Base-by-base conservation (phyloP, 2,113 vertebrate species). In the Gavialis gangeticus region DNA sequence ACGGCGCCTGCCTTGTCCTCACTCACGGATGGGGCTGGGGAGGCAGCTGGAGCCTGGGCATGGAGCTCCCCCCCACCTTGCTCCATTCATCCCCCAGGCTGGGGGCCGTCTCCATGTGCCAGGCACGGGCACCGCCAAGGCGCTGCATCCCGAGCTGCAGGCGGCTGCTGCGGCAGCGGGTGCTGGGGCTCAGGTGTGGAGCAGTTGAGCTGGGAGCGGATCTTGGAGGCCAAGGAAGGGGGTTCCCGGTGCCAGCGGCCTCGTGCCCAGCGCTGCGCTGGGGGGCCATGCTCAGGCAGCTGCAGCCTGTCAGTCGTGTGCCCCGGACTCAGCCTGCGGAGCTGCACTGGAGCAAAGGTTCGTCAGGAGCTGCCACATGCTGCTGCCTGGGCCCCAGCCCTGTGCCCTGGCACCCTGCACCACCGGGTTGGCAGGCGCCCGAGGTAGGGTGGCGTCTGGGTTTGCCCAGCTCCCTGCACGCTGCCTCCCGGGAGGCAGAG, bases 401-500 rank as follows among this genome's bases (percentile, higher is more conserved):
- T 71, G 15, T 64, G n/a, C 9, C 27, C 30, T 37, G 59, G 2
- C 62, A 21, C 3, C 77, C 4, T 0, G 59, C 77, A 13, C 18
- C 46, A 58, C n/a, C 78, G 80, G 60, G 59, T 82, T 25, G n/a
- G 8, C 28, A 3, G 9, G 9, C 71, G 57, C 73, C 76, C 2
- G 0, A 46, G 11, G 21, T 4, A 54, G n/a, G 59, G 54, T 22
- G 77, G 63, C 66, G 22, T 17, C 30, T 64, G 60, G 21, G 4
- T 1, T 4, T 62, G 73, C 79, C 76, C 83, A 84, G 16, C 22
- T 76, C 82, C 84, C 75, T n/a, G 82, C 30, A 75, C 85, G 84
- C 91, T 92, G 79, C 87, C 88, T 67, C 76, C 71, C 54, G 28
- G 75, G 80, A 24, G 91, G 79, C 80, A 92, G 84, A 88, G 89